Conservation (phyloP, 2,797 vertebrate genomes). For the Pempheris klunzingeri region DNA sequence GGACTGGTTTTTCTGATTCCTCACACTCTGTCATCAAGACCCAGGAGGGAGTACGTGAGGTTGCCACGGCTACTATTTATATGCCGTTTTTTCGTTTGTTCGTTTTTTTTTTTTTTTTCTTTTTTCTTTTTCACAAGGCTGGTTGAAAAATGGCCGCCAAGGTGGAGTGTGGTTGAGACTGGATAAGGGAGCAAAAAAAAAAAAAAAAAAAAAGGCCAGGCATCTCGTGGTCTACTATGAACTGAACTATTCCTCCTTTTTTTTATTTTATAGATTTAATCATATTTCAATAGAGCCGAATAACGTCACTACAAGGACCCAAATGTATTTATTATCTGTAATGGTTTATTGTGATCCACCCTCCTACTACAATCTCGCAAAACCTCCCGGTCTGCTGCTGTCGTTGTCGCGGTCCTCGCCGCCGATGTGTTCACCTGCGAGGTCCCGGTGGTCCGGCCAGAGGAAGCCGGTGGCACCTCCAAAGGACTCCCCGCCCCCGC, state of each 20-base stretch:
- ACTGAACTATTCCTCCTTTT: constrained; percentile 66
- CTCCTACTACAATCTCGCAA: constrained; percentile 78
- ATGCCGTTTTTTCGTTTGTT: constrained; percentile 63
- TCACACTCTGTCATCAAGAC: constrained; percentile 81
- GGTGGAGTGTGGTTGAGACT: constrained; percentile 67
- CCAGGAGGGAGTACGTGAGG: constrained; percentile 80
- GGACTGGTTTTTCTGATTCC: constrained; percentile 84
- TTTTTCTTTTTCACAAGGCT: constrained; percentile 60
- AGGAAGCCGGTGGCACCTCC: constrained; percentile 46
- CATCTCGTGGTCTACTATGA: constrained; percentile 72
- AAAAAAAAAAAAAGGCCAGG: constrained; percentile 73
- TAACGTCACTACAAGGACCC: constrained; percentile 86
- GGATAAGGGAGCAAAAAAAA: constrained; percentile 77
- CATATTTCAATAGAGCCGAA: constrained; percentile 84
- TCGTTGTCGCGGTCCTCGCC: constrained; percentile 59
- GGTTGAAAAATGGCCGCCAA: constrained; percentile 80
- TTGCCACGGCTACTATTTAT: constrained; percentile 82
- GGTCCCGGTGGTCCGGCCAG: constrained; percentile 58
- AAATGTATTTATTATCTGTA: constrained; percentile 95
- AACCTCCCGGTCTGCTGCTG: constrained; percentile 89
- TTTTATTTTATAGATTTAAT: constrained; percentile 67
- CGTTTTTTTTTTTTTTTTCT: constrained; percentile 40
- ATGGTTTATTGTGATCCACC: constrained; percentile 67
- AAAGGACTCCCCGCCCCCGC: constrained; percentile 1
- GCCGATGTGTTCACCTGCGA: constrained; percentile 25